phyloP scores from a whole-genome alignment of 2,797 vertebrate genomes.

The Benthosema pterotum region DNA sequence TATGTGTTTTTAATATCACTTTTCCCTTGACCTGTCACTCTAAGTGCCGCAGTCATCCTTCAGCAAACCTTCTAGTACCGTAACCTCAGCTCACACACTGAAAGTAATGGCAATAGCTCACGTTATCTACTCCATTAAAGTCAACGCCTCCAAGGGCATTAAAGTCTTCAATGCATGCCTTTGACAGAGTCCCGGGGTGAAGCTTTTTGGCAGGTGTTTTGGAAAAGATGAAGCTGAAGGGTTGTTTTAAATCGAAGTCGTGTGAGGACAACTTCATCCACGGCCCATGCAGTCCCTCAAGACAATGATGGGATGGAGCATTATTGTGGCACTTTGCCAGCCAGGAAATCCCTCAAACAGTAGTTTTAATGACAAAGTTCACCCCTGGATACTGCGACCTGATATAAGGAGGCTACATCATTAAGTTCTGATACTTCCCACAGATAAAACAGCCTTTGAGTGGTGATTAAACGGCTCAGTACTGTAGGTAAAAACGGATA shows the following conservation, averaged over 20 bases:
- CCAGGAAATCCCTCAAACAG: constrained; percentile 1
- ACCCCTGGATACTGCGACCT: not conserved
- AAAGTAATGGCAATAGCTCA: constrained; percentile 25
- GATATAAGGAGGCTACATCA: not conserved
- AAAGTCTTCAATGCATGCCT: constrained; percentile 13
- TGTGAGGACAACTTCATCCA: constrained; percentile 10
- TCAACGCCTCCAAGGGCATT: constrained; percentile 21
- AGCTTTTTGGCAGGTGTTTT: constrained; percentile 6
- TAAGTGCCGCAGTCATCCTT: constrained; percentile 26
- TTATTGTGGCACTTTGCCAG: not conserved
- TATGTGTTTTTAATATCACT: constrained; percentile 35
- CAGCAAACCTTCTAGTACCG: constrained; percentile 15
- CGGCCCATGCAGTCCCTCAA: constrained; percentile 14
- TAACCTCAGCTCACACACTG: constrained; percentile 27
- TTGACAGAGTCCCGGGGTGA: constrained; percentile 5
- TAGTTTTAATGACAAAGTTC: constrained; percentile 7
- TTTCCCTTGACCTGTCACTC: constrained; percentile 54
- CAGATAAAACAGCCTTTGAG: not conserved
- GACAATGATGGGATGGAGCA: not conserved
- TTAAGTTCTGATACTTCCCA: not conserved
- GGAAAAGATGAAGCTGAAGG: constrained; percentile 16
- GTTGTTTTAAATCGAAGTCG: not conserved
- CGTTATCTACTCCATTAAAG: constrained; percentile 39
- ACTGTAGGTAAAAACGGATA: not conserved
- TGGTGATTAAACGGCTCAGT: not conserved